Evolutionary conservation across 2,113 vertebrate genomes (phyloP), one percentile per base, ranked within the genome.

Genomic region (Trematomus loennbergii): DNA sequence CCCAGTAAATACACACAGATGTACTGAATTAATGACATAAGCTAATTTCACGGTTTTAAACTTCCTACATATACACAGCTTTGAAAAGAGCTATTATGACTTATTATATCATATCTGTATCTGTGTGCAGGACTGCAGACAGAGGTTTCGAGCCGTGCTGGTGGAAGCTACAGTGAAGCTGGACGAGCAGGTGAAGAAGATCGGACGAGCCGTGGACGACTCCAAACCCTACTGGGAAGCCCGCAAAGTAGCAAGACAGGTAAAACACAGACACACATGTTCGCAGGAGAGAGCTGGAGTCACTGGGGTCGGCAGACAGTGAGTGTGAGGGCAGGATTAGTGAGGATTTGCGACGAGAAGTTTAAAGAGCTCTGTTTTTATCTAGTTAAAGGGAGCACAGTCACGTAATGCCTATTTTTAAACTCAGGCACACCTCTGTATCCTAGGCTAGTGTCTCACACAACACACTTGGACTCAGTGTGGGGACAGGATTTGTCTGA

Each of bases 211-310:
- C 0, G 98, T 99, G 79, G 98, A 99, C 17, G 98, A 99, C 76
- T 99, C 98, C 5, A 99, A 99, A 86, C 98, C 98, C 5, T 99
- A 99, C 91, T 99, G 98, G 98, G 98, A 99, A 87, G 97, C 98
- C 4, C 95, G 98, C 65, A 96, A 95, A 88, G 95, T 97, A 73
- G 96, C 97, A 4, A 95, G 96, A 89, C 97, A 99, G 98, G 98
- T 99, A 84, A 9, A 25, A 12, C 40, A 18, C 53, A 6, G 43
- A 55, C 22, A 64, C 53, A 66, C 25, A 64, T 73, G 59, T 53
- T 60, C 60, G 46, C 57, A 29, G 29, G 45, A 59, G 48, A 57
- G n/a, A 62, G 52, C 50, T 18, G 68, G 11, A 71, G 60, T 17
- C 36, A 78, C 25, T 61, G 79, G 72, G 84, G 69, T 62, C 18